Evolutionary conservation across 30 jellyfish, hydroid and myxozoan species (phyloP).

Genomic region (Chironex yamaguchii): DNA sequence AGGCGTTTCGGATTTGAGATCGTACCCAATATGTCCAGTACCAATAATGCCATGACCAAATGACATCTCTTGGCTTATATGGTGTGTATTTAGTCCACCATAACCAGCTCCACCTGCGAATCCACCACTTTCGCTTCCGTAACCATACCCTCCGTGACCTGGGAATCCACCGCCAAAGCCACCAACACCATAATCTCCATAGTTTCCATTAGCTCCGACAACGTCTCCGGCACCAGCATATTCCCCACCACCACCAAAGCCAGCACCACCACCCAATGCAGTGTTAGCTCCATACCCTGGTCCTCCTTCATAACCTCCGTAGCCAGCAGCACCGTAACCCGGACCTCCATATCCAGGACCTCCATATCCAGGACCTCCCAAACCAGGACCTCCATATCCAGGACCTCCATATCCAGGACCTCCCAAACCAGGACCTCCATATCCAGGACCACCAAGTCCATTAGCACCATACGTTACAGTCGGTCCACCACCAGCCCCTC

Average conservation of each 20-base stretch:
- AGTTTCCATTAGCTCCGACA: slow-evolving; percentile 43
- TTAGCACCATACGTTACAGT: neutral
- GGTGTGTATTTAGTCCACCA: neutral
- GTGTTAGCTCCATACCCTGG: neutral
- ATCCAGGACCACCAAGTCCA: neutral
- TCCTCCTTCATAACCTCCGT: slow-evolving; percentile 45
- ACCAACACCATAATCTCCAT: neutral
- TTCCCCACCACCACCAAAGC: neutral
- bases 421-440: neutral
- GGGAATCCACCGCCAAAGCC: slow-evolving; percentile 45
- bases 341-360: slow-evolving; percentile 3
- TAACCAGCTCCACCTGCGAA: neutral
- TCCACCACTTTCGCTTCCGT: neutral
- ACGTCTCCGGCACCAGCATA: slow-evolving; percentile 26
- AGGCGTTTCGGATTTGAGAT: neutral
- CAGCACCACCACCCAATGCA: slow-evolving; percentile 31
- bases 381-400: slow-evolving; percentile 41
- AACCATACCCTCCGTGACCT: slow-evolving; percentile 28
- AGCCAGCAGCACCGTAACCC: slow-evolving; percentile 27
- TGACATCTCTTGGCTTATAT: neutral
- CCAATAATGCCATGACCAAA: slow-evolving; percentile 17
- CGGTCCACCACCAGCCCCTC: neutral
- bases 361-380: slow-evolving; percentile 27
- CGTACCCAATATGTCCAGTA: neutral
- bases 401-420: slow-evolving; percentile 25